A percentile compares a stretch with the other conserved stretches of the same genome.
Conservation (phyloP, 1,140 invertebrate species). For the Heliconius nattereri region DNA sequence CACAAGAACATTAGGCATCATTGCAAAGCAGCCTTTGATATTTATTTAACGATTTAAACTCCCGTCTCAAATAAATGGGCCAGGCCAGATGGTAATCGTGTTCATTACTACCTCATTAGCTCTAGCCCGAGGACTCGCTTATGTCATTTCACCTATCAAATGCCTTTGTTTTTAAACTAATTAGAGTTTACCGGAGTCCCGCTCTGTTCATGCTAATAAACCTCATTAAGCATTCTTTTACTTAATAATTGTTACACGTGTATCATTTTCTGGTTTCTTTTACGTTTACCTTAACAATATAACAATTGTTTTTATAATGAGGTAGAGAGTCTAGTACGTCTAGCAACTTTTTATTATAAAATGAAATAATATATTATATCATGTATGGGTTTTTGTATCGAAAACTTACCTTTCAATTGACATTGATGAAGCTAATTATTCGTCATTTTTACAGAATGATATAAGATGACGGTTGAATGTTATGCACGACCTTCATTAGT, state of each 20-base stretch:
- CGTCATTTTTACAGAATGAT: slow-evolving; percentile 30
- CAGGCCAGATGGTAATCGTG: slow-evolving; percentile 55
- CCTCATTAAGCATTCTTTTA: slow-evolving; percentile 51
- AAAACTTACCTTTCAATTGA: background rate
- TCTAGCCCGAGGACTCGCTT: slow-evolving; percentile 47
- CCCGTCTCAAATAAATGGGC: slow-evolving; percentile 45
- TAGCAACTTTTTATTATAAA: background rate
- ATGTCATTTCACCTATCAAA: slow-evolving; percentile 56
- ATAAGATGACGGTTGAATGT: slow-evolving; percentile 34
- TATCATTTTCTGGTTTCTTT: slow-evolving; percentile 34
- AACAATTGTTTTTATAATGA: slow-evolving; percentile 10
- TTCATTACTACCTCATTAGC: slow-evolving; percentile 67
- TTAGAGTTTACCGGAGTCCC: slow-evolving; percentile 55
- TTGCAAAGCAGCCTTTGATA: slow-evolving; percentile 49
- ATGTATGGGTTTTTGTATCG: background rate
- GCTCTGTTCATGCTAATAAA: slow-evolving; percentile 51
- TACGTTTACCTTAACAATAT: slow-evolving; percentile 1
- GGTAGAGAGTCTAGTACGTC: background rate
- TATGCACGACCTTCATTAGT: slow-evolving; percentile 40
- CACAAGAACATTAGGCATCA: slow-evolving; percentile 39
- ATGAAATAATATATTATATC: background rate
- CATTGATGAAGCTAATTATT: slow-evolving; percentile 6
- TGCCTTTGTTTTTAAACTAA: slow-evolving; percentile 71
- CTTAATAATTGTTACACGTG: slow-evolving; percentile 65
- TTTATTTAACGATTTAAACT: slow-evolving; percentile 52